Evolutionary conservation across 2,113 vertebrate genomes (phyloP).

Genomic region (Gallinago undulata): DNA sequence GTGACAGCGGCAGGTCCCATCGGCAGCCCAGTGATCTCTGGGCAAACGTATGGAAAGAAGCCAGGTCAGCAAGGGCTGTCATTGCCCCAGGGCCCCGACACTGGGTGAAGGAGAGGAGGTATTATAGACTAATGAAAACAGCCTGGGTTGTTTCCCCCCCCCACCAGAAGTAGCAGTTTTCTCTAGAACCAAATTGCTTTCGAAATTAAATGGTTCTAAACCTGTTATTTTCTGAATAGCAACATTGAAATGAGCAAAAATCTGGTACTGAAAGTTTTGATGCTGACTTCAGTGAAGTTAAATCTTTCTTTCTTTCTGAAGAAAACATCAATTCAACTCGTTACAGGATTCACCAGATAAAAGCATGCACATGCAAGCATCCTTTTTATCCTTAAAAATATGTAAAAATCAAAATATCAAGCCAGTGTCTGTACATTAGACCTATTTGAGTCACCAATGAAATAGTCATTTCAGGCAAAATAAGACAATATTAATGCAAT

Average conservation of each 20-base stretch:
- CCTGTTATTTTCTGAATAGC: neutral
- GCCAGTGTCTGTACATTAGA: neutral
- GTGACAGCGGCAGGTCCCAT: neutral
- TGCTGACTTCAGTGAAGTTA: neutral
- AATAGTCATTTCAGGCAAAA: neutral
- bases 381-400: neutral
- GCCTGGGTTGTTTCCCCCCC: neutral
- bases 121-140: neutral
- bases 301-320: neutral
- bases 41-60: neutral
- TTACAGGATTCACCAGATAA: neutral
- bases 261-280: neutral
- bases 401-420: neutral
- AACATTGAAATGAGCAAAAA: neutral
- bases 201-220: neutral
- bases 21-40: neutral
- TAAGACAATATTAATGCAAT: neutral
- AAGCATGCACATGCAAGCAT: neutral
- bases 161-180: neutral
- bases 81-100: neutral
- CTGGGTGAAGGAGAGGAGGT: neutral
- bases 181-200: neutral
- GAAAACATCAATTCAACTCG: neutral
- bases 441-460: neutral
- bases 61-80: neutral